A percentile compares a stretch with the other conserved stretches of the same genome.
Conservation (phyloP, 2,113 vertebrate genomes). For the Phocoena phocoena region DNA sequence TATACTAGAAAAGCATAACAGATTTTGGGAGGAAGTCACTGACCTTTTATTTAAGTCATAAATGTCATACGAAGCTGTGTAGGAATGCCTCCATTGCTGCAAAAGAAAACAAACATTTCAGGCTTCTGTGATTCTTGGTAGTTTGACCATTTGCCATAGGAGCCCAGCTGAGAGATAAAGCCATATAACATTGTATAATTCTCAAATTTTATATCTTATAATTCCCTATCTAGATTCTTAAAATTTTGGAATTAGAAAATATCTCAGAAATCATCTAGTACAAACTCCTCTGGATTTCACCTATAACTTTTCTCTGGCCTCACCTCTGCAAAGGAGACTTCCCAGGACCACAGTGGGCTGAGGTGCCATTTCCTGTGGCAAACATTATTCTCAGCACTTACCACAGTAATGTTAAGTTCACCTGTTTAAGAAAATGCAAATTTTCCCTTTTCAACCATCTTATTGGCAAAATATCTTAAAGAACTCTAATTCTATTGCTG, state of each 20-base stretch:
- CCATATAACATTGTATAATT: not conserved
- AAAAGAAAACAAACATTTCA: slow-evolving; percentile 75
- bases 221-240: not conserved
- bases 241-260: not conserved
- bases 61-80: slow-evolving; percentile 86
- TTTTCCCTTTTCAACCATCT: not conserved
- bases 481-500: not conserved
- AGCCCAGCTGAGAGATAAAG: not conserved
- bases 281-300: not conserved
- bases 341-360: not conserved
- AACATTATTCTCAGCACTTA: not conserved
- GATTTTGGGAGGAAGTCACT: slow-evolving; percentile 63
- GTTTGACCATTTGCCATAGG: not conserved
- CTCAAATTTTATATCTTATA: slow-evolving; percentile 2
- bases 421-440: not conserved
- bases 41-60: slow-evolving; percentile 83
- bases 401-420: not conserved
- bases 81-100: slow-evolving; percentile 88
- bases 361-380: not conserved
- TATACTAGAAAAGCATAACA: not conserved
- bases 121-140: not conserved
- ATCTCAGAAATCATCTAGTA: not conserved
- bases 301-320: not conserved
- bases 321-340: not conserved
- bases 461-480: slow-evolving; percentile 26